Evolutionary conservation across 2,888 invertebrate genomes (phyloP), one percentile per base, ranked within the genome.

Genomic region (Tenthredo mesomela): DNA sequence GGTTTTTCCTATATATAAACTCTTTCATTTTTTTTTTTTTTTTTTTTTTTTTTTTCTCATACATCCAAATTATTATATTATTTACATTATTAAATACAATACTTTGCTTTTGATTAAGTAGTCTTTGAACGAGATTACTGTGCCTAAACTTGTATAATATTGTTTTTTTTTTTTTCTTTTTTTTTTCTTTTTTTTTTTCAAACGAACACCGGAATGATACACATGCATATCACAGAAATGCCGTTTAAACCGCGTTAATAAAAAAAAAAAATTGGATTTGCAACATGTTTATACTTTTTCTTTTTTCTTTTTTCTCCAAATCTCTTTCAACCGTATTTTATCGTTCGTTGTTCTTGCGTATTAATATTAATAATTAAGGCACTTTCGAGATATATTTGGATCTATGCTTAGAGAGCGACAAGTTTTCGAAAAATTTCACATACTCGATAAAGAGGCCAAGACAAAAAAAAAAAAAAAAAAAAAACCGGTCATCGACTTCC

Each of bases 201-300:
- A 67, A 67, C 67, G 67, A 67, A 87, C 87, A 88, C 88, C 88
- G 87, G 88, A 90, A 89, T 88, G 89, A 87, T 87, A 85, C 85
- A 86, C 87, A 87, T 87, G 87, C 86, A 43, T 88, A 89, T 89
- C 87, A 89, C 88, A 88, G 88, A 89, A 87, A 89, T 88, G 88
- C 84, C 85, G 84, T 43, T 40, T 37, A 6, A 18, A 40, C 40
- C 37, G 4, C 18, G 12, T 40, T 40, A 18, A 29, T 29, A 5
- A 15, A n/a, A n/a, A 70, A 47, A 47, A 47, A 61, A 25, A 67
- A 29, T 40, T 21, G 1, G 40, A 73, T 73, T 29, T 21, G 3
- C 71, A 43, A 15, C 43, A 73, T 43, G 25, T 73, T 73, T 71
- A 21, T 70, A 12, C 12, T 21, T 21, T 40, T 71, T 43, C n/a